Evolutionary conservation across 2,113 vertebrate genomes (phyloP).

Genomic region (Sarotherodon lohbergeri): DNA sequence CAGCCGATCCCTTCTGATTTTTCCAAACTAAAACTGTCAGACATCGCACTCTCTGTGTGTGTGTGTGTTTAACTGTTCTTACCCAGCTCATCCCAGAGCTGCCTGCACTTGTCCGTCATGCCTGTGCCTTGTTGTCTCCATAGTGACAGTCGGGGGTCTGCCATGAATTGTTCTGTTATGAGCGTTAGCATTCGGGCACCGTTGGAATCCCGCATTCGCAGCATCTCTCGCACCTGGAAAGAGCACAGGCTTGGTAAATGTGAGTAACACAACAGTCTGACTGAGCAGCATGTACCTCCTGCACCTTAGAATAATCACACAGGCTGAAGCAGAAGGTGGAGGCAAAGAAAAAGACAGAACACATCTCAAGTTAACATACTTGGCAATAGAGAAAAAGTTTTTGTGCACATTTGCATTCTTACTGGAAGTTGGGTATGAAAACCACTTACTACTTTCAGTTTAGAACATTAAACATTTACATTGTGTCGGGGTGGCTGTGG

Average conservation of each 20-base stretch:
- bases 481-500: not conserved
- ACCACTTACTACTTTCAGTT: not conserved
- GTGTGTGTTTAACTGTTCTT: slow-evolving; percentile 24
- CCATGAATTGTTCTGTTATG: slow-evolving; percentile 99
- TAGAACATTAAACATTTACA: not conserved
- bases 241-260: not conserved
- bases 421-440: not conserved
- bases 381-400: not conserved
- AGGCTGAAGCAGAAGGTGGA: not conserved
- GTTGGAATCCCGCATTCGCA: slow-evolving; percentile 96
- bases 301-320: not conserved
- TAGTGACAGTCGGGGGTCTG: slow-evolving; percentile 91
- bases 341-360: not conserved
- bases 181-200: slow-evolving; percentile 95
- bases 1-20: not conserved
- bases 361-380: not conserved
- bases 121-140: slow-evolving; percentile 98
- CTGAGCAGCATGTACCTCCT: not conserved
- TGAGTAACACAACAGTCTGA: not conserved
- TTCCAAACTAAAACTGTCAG: not conserved
- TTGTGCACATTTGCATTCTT: not conserved
- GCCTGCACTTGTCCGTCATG: slow-evolving; percentile 97
- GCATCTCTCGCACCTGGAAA: slow-evolving; percentile 93
- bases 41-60: not conserved
- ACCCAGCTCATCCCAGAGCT: slow-evolving; percentile 96